Evolutionary conservation across 2,888 invertebrate genomes (phyloP).

Genomic region (Metellina segmentata): DNA sequence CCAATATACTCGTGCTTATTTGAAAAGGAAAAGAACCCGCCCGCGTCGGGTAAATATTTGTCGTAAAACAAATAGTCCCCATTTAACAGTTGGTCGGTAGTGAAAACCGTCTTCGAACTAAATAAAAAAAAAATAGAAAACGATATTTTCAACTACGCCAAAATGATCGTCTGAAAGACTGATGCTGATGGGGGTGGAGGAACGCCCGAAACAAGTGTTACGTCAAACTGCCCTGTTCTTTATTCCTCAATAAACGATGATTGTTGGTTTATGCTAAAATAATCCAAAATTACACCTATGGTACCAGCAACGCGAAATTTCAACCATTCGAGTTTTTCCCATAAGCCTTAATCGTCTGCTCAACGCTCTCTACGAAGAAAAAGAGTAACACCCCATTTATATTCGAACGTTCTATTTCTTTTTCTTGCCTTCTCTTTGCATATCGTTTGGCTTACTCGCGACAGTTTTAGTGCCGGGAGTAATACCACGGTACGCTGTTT

Average conservation of each 20-base stretch:
- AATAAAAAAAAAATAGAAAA: not conserved
- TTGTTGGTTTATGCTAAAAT: conserved; percentile 54
- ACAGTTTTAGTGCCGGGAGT: conserved; percentile 11
- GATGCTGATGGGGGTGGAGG: not conserved
- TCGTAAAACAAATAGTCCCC: too few species aligned
- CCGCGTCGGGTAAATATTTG: too few species aligned
- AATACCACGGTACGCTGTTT: conserved; percentile 4
- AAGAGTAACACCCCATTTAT: conserved; percentile 33
- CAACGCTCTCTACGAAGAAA: not conserved
- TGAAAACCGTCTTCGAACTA: too few species aligned
- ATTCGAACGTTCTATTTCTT: not conserved
- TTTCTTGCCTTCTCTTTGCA: conserved; percentile 16
- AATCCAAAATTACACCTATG: conserved; percentile 39
- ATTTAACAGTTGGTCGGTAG: too few species aligned
- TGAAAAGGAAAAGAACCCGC: too few species aligned
- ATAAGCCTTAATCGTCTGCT: conserved; percentile 32
- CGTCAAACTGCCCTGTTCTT: not conserved
- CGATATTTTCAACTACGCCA: not conserved
- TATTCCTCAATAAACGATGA: conserved; percentile 51
- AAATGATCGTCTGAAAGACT: not conserved
- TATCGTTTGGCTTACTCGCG: conserved; percentile 12
- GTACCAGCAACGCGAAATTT: conserved; percentile 18
- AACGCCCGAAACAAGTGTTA: not conserved
- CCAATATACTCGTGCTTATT: too few species aligned
- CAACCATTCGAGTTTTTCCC: not conserved